A percentile compares a stretch with the other conserved stretches of the same genome.
Evolutionary conservation across 2,113 vertebrate genomes (phyloP).

Genomic region (Anguilla rostrata): DNA sequence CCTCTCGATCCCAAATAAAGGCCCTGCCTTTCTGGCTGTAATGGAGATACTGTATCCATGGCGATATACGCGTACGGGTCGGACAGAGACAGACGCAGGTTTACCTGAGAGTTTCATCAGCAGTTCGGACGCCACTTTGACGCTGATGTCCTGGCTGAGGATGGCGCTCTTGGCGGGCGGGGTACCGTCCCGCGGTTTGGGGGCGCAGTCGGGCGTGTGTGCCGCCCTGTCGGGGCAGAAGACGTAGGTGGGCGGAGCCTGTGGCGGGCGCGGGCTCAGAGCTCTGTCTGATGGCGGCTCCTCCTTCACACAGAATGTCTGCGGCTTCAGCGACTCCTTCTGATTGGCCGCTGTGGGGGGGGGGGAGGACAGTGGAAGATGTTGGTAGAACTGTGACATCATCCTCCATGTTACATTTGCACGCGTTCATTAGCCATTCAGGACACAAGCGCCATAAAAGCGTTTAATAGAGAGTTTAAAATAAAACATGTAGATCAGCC

Average conservation of each 20-base stretch:
- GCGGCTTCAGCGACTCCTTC: slow-evolving; percentile 83
- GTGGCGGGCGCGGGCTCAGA: slow-evolving; percentile 57
- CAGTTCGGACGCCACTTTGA: slow-evolving; percentile 80
- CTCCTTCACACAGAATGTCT: slow-evolving; percentile 76
- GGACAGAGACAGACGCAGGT: background rate
- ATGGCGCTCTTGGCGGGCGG: slow-evolving; percentile 60
- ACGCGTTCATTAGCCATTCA: background rate
- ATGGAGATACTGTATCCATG: background rate
- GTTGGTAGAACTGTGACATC: background rate
- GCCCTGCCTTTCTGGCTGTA: background rate
- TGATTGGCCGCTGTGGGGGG: slow-evolving; percentile 82
- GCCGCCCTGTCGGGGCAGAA: slow-evolving; percentile 61
- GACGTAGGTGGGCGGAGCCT: slow-evolving; percentile 57
- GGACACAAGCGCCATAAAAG: background rate
- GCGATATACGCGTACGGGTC: background rate
- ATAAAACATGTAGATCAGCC: background rate
- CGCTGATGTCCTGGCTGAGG: slow-evolving; percentile 71
- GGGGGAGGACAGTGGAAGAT: slow-evolving; percentile 41
- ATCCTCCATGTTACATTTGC: slow-evolving; percentile 52
- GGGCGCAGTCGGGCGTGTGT: background rate
- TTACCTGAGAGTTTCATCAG: slow-evolving; percentile 84
- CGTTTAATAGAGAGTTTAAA: background rate
- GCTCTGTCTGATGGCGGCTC: slow-evolving; percentile 72
- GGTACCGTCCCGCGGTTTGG: slow-evolving; percentile 45
- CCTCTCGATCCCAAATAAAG: background rate